phyloP scores from a whole-genome alignment of 2,888 invertebrate species.

The Drosophila planitibia region DNA sequence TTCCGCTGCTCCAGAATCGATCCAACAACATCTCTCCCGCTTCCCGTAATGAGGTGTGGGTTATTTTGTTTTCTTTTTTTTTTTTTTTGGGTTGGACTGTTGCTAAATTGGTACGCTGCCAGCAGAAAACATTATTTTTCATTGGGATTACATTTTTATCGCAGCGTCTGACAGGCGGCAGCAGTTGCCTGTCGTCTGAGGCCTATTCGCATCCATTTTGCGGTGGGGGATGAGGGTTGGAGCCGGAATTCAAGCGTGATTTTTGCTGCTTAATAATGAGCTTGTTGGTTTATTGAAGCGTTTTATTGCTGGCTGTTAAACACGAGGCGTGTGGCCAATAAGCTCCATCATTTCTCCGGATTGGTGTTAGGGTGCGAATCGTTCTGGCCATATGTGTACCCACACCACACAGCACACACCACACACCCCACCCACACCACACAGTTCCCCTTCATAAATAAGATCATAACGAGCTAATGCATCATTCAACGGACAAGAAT shows the following conservation, averaged over 20 bases:
- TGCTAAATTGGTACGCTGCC: slow-evolving; percentile 74
- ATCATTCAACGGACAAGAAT: slow-evolving; percentile 56
- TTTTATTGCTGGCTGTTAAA: slow-evolving; percentile 65
- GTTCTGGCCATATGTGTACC: slow-evolving; percentile 15
- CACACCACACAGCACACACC: background rate
- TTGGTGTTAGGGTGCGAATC: slow-evolving; percentile 53
- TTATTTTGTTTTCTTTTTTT: slow-evolving; percentile 2
- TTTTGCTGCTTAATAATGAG: slow-evolving; percentile 82
- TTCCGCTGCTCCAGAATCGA: slow-evolving; percentile 2
- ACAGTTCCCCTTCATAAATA: slow-evolving; percentile 18
- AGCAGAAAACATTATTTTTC: slow-evolving; percentile 78
- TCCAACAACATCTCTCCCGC: slow-evolving; percentile 5
- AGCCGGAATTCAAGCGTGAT: slow-evolving; percentile 74
- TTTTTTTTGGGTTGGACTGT: slow-evolving; percentile 56
- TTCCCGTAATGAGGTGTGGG: slow-evolving; percentile 59
- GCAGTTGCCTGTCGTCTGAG: slow-evolving; percentile 72
- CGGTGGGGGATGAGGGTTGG: slow-evolving; percentile 1
- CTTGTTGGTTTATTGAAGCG: slow-evolving; percentile 70
- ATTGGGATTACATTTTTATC: slow-evolving; percentile 83
- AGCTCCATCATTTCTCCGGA: slow-evolving; percentile 23
- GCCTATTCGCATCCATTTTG: slow-evolving; percentile 1
- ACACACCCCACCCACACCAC: background rate
- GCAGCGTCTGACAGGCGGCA: slow-evolving; percentile 80
- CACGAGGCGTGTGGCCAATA: slow-evolving; percentile 56
- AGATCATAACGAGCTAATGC: slow-evolving; percentile 61